Percentiles rank a stretch among this genome's conserved stretches.
These are phyloP conservation scores for Rhagonycha lutea DNA, from an alignment of 2,888 invertebrate genomes.

Conservation along the genomic window DNA sequence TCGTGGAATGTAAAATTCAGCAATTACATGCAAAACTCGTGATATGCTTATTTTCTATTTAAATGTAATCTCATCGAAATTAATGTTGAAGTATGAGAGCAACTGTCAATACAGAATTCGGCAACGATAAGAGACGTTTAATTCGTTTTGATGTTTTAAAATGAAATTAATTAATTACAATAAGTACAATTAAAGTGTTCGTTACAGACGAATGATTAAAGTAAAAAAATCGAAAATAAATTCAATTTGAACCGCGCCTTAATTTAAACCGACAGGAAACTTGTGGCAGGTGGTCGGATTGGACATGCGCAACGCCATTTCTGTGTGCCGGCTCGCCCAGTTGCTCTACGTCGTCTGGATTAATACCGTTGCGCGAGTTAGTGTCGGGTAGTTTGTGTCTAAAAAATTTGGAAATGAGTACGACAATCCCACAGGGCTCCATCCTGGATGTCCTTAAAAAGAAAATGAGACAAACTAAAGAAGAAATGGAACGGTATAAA, in stretches of 20 bases:
- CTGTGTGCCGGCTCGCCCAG: conserved; percentile 53
- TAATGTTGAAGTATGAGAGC: background rate
- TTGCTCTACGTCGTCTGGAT: conserved; percentile 42
- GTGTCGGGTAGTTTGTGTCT: conserved; percentile 30
- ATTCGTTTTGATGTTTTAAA: background rate
- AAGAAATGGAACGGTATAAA: conserved; percentile 98
- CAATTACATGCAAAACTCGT: background rate
- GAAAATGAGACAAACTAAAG: conserved; percentile 99
- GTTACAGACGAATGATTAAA: conserved; percentile 8
- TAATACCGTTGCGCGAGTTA: conserved; percentile 29
- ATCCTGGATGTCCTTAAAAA: conserved; percentile 97
- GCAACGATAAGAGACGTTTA: background rate
- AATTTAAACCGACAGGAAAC: conserved; percentile 36
- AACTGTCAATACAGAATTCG: background rate
- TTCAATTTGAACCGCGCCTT: conserved; percentile 28
- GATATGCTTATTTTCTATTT: background rate
- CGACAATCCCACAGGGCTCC: conserved; percentile 89
- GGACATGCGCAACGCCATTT: conserved; percentile 52
- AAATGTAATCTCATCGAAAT: background rate
- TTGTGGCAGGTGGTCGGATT: conserved; percentile 42
- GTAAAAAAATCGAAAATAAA: conserved; percentile 16
- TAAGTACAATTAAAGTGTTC: background rate
- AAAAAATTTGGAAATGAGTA: conserved; percentile 67
- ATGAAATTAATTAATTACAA: background rate
- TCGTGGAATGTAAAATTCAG: background rate